phyloP scores from a whole-genome alignment of 2,113 vertebrate species.

The Chrysochloris asiatica region DNA sequence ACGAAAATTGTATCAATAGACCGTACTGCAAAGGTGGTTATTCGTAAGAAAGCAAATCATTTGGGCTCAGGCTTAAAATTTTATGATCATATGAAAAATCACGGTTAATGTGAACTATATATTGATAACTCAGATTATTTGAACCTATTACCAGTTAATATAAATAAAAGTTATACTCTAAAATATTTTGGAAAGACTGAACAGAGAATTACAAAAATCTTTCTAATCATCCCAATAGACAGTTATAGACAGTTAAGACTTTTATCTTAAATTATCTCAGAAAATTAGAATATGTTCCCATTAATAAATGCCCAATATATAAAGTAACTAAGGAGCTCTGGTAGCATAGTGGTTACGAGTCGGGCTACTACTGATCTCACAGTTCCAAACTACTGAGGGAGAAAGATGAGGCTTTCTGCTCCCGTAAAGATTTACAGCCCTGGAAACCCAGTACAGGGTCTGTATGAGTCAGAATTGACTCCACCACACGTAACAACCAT shows the following conservation, averaged over 20 bases:
- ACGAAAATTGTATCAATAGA: not conserved
- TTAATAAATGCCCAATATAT: not conserved
- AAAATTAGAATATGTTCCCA: not conserved
- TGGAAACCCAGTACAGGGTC: too few relatives aligned
- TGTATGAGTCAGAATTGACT: too few relatives aligned
- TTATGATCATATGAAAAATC: not conserved
- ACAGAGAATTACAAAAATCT: not conserved
- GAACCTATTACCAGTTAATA: not conserved
- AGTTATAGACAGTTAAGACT: not conserved
- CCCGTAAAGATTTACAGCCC: too few relatives aligned
- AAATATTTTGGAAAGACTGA: constrained; percentile 31
- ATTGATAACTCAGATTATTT: not conserved
- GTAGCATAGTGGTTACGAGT: too few relatives aligned
- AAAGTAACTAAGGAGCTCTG: too few relatives aligned
- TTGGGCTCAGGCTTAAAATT: not conserved
- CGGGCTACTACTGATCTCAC: too few relatives aligned
- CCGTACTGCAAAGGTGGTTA: not conserved
- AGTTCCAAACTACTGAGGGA: too few relatives aligned
- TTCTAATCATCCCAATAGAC: constrained; percentile 8
- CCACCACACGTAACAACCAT: too few relatives aligned
- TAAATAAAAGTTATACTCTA: constrained; percentile 34
- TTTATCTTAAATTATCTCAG: constrained; percentile 35
- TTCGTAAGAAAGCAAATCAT: constrained; percentile 2
- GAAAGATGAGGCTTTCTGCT: too few relatives aligned
- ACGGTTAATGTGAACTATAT: not conserved